Conservation (phyloP, 2,797 vertebrate genomes). For the Halcyon chelicuti region DNA sequence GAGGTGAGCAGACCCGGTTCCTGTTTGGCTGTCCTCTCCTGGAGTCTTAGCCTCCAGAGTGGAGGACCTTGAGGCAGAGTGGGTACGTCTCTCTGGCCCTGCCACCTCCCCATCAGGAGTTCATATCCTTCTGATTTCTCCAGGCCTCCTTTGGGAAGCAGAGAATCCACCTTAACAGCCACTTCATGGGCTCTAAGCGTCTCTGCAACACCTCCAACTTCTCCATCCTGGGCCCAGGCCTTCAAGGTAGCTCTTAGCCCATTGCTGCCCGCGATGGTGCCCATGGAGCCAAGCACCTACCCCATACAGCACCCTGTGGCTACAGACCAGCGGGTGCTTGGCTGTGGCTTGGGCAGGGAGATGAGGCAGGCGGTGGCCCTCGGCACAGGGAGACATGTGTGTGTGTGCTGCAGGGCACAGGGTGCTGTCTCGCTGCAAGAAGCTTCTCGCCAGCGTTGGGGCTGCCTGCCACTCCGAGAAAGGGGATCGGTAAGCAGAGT, state of each 20-base stretch:
- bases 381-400: background rate
- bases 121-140: background rate
- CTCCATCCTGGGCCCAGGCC: slow-evolving; percentile 86
- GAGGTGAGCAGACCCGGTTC: slow-evolving; percentile 75
- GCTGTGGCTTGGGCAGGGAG: background rate
- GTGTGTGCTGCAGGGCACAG: slow-evolving; percentile 79
- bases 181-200: slow-evolving; percentile 80
- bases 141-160: slow-evolving; percentile 87
- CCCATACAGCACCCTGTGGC: background rate
- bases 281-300: background rate
- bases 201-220: slow-evolving; percentile 96
- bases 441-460: slow-evolving; percentile 90
- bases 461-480: slow-evolving; percentile 94
- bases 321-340: fast-evolving
- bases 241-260: slow-evolving; percentile 82
- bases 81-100: background rate
- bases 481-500: slow-evolving; percentile 81
- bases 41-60: background rate
- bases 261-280: fast-evolving
- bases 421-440: slow-evolving; percentile 86
- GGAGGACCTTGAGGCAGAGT: background rate
- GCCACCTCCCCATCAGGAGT: background rate
- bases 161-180: slow-evolving; percentile 88
- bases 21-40: background rate
- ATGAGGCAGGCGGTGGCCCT: background rate